Evolutionary conservation across 2,797 vertebrate genomes (phyloP).

Genomic region (Microtus californicus): DNA sequence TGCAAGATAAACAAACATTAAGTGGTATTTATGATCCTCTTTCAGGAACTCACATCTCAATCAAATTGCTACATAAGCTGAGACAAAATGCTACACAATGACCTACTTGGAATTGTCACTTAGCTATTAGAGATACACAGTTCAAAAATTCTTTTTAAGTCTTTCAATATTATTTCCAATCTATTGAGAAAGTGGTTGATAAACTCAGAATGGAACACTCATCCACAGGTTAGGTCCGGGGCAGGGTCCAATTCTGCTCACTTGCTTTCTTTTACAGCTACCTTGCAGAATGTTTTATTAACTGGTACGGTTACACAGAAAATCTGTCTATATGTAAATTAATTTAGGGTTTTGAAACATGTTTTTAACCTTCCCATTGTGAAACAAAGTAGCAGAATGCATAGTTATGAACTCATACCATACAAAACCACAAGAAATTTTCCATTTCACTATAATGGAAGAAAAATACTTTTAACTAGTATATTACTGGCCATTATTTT

Average conservation of each 20-base stretch:
- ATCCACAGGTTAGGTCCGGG: neutral
- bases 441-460: neutral
- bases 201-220: neutral
- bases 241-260: neutral
- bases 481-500: constrained; percentile 17
- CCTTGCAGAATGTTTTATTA: neutral
- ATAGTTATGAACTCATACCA: neutral
- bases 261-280: neutral
- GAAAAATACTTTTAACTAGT: neutral
- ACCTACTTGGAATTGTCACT: constrained; percentile 7
- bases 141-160: neutral
- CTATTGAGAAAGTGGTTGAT: neutral
- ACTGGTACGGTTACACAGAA: neutral
- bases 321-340: neutral
- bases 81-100: constrained; percentile 31
- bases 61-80: constrained; percentile 28
- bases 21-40: neutral
- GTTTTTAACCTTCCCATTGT: neutral
- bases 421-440: neutral
- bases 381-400: neutral
- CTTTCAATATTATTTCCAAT: constrained; percentile 9
- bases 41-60: neutral
- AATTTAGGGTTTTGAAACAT: neutral
- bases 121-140: neutral
- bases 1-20: neutral